A percentile compares a stretch with the other conserved stretches of the same genome.
Conservation (phyloP, 2,797 vertebrate species). For the Acestrorhynchus altus region DNA sequence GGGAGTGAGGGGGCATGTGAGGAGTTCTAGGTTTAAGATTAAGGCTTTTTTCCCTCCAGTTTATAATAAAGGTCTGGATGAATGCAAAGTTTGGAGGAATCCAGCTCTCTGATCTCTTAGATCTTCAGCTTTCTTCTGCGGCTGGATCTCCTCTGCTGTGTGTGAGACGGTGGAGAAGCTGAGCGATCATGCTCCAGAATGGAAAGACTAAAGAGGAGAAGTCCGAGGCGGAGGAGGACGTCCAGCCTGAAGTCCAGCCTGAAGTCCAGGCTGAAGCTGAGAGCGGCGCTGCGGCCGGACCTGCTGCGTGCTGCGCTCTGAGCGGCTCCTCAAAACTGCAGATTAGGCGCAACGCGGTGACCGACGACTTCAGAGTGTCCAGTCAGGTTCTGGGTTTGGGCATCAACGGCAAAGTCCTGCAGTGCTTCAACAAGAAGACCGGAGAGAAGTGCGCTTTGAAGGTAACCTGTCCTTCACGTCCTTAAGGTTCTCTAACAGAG, state of each 20-base stretch:
- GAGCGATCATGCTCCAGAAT: conserved; percentile 77
- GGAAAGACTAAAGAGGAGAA: conserved; percentile 68
- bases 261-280: conserved; percentile 19
- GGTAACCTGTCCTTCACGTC: conserved; percentile 73
- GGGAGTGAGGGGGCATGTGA: background rate
- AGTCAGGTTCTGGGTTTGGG: conserved; percentile 93
- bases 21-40: no score
- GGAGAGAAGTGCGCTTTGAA: conserved; percentile 95
- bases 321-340: conserved; percentile 77
- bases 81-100: no score
- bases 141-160: no score
- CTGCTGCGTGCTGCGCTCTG: conserved; percentile 50
- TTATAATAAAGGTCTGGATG: no score
- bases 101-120: no score
- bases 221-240: conserved; percentile 56
- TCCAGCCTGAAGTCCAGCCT: conserved; percentile 51
- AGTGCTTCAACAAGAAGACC: conserved; percentile 89
- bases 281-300: conserved; percentile 5
- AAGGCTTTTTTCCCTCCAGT: no score
- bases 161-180: background rate
- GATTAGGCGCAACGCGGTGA: conserved; percentile 93
- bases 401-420: conserved; percentile 97
- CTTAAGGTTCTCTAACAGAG: no score
- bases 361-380: conserved; percentile 95
- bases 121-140: no score